Conservation (phyloP, 1,140 invertebrate genomes). For the Sinella curviseta region DNA sequence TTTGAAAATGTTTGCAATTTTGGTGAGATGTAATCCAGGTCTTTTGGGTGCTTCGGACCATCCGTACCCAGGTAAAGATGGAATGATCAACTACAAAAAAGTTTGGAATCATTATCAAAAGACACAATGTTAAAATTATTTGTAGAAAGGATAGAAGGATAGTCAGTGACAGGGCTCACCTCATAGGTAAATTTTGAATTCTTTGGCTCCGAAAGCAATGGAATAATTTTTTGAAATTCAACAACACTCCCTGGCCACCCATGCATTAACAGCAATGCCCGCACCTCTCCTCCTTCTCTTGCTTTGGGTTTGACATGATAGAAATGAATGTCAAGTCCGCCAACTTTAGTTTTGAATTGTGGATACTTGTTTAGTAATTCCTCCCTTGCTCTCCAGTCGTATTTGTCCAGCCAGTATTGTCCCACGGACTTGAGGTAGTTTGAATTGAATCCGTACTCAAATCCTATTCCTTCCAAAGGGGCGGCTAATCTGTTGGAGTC, state of each 20-base stretch:
- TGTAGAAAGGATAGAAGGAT: neutral
- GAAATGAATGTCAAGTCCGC: too few species aligned
- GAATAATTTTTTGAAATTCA: too few species aligned
- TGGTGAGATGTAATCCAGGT: conserved; percentile 48
- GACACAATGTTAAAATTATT: neutral
- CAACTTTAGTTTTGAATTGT: conserved; percentile 59
- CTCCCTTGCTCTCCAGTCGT: conserved; percentile 58
- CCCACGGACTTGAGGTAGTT: conserved; percentile 61
- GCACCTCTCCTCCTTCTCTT: conserved; percentile 27
- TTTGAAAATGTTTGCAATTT: conserved; percentile 57
- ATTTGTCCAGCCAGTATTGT: conserved; percentile 59
- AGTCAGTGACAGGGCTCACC: neutral
- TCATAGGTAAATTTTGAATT: neutral
- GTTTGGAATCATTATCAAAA: neutral
- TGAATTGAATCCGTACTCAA: conserved; percentile 56
- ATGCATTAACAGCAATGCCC: conserved; percentile 70
- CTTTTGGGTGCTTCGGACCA: conserved; percentile 58
- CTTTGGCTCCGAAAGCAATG: conserved; percentile 52
- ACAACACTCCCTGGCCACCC: conserved; percentile 90
- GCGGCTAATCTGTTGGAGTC: neutral
- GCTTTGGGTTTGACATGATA: conserved; percentile 43
- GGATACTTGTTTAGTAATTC: conserved; percentile 56
- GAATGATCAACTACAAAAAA: conserved; percentile 55
- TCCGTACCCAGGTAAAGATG: conserved; percentile 61
- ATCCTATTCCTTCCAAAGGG: conserved; percentile 34